These are phyloP conservation scores for Picathartes gymnocephalus DNA, from an alignment of 2,113 vertebrate species.

Conservation along the genomic window DNA sequence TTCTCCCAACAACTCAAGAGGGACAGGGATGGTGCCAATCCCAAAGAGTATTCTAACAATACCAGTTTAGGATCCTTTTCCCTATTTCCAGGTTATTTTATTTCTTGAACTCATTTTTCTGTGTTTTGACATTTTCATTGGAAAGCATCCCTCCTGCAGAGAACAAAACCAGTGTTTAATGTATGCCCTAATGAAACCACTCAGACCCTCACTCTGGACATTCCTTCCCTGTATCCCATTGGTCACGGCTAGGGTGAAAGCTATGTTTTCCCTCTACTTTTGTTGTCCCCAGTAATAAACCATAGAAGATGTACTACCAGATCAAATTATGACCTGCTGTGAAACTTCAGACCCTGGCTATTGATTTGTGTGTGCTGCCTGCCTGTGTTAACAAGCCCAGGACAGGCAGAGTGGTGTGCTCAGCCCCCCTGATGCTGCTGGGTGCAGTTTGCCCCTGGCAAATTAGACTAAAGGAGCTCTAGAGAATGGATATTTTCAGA, in stretches of 20 bases:
- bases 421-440: neutral
- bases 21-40: neutral
- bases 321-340: conserved; percentile 11
- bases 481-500: neutral
- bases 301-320: neutral
- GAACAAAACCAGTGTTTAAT: neutral
- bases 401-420: neutral
- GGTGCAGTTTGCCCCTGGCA: neutral
- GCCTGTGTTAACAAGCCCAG: neutral
- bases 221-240: neutral
- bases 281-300: conserved; percentile 15
- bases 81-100: neutral
- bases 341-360: neutral
- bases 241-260: neutral
- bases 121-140: neutral
- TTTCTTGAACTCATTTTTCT: neutral
- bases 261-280: neutral
- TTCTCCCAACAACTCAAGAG: neutral
- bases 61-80: neutral
- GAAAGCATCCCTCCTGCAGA: neutral
- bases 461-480: neutral
- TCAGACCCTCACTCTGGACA: neutral
- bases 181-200: neutral
- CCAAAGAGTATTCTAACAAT: neutral
- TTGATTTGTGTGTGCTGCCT: neutral